Percentiles rank a stretch among this genome's conserved stretches.
These are phyloP conservation scores for Cacoxenus indagator DNA, from an alignment of 2,888 invertebrate genomes.

Conservation along the genomic window DNA sequence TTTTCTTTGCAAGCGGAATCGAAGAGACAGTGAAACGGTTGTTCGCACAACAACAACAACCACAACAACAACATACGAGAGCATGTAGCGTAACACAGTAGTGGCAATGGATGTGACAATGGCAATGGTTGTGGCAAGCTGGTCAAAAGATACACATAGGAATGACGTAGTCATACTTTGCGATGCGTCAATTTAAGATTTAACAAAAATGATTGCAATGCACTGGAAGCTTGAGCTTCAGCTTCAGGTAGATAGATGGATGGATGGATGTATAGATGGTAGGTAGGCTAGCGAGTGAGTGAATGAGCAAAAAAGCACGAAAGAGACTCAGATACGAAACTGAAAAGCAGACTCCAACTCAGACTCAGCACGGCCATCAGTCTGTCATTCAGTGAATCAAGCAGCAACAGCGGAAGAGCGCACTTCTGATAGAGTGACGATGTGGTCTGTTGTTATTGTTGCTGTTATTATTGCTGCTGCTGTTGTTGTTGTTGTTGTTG, in stretches of 20 bases:
- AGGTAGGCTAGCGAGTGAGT: neutral
- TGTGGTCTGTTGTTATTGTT: neutral
- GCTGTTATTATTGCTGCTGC: neutral
- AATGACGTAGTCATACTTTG: slow-evolving; percentile 62
- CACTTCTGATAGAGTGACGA: neutral
- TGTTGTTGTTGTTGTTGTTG: neutral
- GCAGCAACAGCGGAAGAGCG: neutral
- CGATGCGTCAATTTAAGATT: slow-evolving; percentile 65
- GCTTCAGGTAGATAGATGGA: no score
- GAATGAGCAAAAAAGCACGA: slow-evolving; percentile 26
- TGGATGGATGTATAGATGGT: no score
- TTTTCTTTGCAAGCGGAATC: neutral
- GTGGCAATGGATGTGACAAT: slow-evolving; percentile 33
- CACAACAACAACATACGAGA: neutral
- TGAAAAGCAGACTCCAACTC: slow-evolving; percentile 29
- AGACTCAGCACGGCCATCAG: slow-evolving; percentile 47
- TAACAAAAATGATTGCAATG: slow-evolving; percentile 64
- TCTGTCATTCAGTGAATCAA: slow-evolving; percentile 50
- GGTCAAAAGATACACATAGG: slow-evolving; percentile 37
- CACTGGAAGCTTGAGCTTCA: slow-evolving; percentile 37
- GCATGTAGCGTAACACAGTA: slow-evolving; percentile 56
- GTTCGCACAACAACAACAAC: neutral
- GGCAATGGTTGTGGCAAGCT: slow-evolving; percentile 24
- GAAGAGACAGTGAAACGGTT: neutral
- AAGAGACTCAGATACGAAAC: no score